phyloP scores from a whole-genome alignment of 2,113 vertebrate species.

The Campylomormyrus numenius region DNA sequence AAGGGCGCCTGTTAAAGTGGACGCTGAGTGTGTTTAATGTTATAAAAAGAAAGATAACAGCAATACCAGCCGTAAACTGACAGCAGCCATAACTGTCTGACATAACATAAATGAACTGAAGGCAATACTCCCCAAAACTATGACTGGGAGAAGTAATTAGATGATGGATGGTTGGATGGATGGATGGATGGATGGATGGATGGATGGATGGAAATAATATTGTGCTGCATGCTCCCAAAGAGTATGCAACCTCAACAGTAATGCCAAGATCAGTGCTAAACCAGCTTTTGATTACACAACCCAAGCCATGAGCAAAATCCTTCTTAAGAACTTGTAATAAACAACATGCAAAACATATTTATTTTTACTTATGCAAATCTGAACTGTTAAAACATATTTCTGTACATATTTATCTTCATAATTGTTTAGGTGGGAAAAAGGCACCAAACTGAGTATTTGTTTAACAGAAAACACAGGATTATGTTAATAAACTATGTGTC shows the following conservation, averaged over 20 bases:
- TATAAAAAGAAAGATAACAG: not conserved
- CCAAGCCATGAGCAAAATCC: not conserved
- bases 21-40: not conserved
- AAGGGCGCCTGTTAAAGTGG: not conserved
- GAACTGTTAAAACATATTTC: slow-evolving; percentile 9
- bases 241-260: not conserved
- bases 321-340: slow-evolving; percentile 1
- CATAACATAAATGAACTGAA: not conserved
- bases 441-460: not conserved
- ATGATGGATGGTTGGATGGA: not conserved
- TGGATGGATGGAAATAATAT: not conserved
- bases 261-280: not conserved
- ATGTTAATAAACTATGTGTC: slow-evolving; percentile 10
- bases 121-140: not conserved
- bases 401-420: slow-evolving; percentile 9
- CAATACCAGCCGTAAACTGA: not conserved
- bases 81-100: not conserved
- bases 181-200: not conserved
- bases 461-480: slow-evolving; percentile 3
- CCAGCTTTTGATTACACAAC: not conserved
- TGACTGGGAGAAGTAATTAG: not conserved
- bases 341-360: slow-evolving; percentile 2
- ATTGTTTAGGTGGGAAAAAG: slow-evolving; percentile 2
- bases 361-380: slow-evolving; percentile 6
- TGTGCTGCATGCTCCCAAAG: not conserved